Conservation (phyloP, 2,888 invertebrate species). For the Ametastegia equiseti region DNA sequence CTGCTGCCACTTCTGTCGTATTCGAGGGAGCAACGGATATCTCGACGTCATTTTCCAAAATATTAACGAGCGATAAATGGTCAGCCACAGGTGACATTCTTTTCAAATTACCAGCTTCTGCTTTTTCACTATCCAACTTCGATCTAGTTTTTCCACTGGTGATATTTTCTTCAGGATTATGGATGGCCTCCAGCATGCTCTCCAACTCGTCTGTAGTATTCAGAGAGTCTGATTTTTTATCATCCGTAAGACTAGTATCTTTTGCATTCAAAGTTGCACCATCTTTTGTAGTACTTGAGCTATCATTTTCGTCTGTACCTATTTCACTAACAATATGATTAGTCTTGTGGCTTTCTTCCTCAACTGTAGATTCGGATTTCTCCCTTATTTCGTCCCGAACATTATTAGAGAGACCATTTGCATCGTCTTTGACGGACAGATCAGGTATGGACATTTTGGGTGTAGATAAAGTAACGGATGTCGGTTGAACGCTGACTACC, state of each 20-base stretch:
- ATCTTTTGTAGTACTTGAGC: slow-evolving; percentile 48
- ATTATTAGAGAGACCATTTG: not conserved
- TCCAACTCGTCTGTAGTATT: slow-evolving; percentile 75
- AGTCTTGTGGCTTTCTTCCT: not conserved
- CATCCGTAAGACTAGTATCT: slow-evolving; percentile 57
- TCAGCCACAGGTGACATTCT: slow-evolving; percentile 72
- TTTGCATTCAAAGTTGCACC: slow-evolving; percentile 41
- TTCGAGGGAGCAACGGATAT: slow-evolving; percentile 56
- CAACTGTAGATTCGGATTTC: not conserved
- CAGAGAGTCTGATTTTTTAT: slow-evolving; percentile 69
- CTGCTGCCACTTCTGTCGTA: slow-evolving; percentile 55
- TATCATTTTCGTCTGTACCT: not conserved
- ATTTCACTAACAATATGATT: slow-evolving; percentile 25
- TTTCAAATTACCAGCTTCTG: slow-evolving; percentile 64
- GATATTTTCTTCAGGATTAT: slow-evolving; percentile 71
- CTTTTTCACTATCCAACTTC: slow-evolving; percentile 58
- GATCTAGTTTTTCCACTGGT: slow-evolving; percentile 64
- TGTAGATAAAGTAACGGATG: slow-evolving; percentile 64
- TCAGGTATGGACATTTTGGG: slow-evolving; percentile 68
- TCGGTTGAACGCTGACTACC: slow-evolving; percentile 62
- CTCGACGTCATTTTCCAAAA: slow-evolving; percentile 70
- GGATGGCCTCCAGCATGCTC: slow-evolving; percentile 74
- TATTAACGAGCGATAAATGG: slow-evolving; percentile 72
- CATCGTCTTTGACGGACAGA: slow-evolving; percentile 54
- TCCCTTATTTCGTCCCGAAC: not conserved